A percentile compares a stretch with the other conserved stretches of the same genome.
Evolutionary conservation across 2,113 vertebrate genomes (phyloP).

Genomic region (Eidolon helvum): DNA sequence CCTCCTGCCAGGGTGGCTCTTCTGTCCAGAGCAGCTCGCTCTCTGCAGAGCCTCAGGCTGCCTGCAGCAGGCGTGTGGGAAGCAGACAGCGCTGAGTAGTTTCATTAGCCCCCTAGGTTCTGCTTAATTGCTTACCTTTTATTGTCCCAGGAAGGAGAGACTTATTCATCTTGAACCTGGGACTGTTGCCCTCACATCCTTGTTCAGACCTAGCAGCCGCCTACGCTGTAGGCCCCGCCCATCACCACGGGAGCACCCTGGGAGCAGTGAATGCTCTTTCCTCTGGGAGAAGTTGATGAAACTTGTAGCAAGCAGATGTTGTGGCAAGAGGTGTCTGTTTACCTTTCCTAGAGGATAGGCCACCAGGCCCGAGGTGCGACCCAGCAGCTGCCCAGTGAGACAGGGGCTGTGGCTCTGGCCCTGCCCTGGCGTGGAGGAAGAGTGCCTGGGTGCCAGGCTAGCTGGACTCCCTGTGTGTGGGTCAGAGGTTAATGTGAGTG

Average conservation of each 20-base stretch:
- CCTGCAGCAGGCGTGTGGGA: not conserved
- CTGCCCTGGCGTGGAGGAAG: not conserved
- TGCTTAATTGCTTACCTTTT: not conserved
- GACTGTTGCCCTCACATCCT: not conserved
- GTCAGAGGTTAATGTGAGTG: not conserved
- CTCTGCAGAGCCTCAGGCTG: not conserved
- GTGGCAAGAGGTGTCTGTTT: not conserved
- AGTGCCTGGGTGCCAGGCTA: not conserved
- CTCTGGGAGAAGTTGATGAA: conserved; percentile 31
- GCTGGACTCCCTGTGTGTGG: not conserved
- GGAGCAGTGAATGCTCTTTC: not conserved
- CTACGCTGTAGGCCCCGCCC: not conserved
- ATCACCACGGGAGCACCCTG: not conserved
- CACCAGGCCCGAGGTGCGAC: not conserved
- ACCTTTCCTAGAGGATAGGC: not conserved
- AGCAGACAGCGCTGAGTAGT: not conserved
- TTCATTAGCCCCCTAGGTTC: not conserved
- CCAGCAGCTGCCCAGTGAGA: not conserved
- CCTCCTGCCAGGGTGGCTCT: not conserved
- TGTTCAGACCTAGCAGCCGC: not conserved
- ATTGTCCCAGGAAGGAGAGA: not conserved
- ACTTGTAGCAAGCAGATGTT: not conserved
- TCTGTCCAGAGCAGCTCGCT: not conserved
- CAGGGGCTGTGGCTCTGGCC: too few species aligned
- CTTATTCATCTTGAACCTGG: not conserved